These are phyloP conservation scores for Gymnobelideus leadbeateri DNA, from an alignment of 2,113 vertebrate genomes.

Conservation along the genomic window DNA sequence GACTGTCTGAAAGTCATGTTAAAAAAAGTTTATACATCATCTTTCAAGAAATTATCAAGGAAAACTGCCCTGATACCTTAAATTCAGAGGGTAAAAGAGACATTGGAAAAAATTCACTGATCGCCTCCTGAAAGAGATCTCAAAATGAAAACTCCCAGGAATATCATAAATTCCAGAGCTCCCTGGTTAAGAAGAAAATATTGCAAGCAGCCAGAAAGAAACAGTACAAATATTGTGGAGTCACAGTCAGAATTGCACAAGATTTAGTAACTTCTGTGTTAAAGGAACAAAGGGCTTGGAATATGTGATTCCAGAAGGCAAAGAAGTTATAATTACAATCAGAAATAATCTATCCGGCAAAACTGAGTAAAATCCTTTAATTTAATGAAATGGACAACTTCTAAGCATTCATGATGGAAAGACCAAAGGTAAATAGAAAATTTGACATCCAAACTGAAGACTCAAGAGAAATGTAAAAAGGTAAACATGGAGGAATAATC, in stretches of 20 bases:
- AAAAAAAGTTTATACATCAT: neutral
- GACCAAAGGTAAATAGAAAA: neutral
- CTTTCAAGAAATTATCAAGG: neutral
- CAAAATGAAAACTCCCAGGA: neutral
- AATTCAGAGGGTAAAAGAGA: neutral
- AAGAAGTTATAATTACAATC: neutral
- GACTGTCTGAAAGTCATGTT: neutral
- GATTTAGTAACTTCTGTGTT: neutral
- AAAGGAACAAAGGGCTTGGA: neutral
- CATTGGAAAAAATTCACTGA: neutral
- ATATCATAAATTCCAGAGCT: neutral
- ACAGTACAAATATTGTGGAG: neutral
- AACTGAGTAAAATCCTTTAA: neutral
- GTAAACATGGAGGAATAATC: neutral
- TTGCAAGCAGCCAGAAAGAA: neutral
- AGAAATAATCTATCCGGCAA: neutral
- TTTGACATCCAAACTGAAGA: neutral
- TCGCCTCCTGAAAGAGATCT: neutral
- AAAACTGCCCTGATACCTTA: neutral
- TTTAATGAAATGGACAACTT: neutral
- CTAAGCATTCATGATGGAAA: neutral
- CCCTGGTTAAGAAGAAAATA: neutral
- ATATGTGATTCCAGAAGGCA: neutral
- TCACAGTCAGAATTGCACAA: neutral
- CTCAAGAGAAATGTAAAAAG: neutral